Conservation (phyloP, 2,888 invertebrate genomes). For the Caradrina clavipalpis region DNA sequence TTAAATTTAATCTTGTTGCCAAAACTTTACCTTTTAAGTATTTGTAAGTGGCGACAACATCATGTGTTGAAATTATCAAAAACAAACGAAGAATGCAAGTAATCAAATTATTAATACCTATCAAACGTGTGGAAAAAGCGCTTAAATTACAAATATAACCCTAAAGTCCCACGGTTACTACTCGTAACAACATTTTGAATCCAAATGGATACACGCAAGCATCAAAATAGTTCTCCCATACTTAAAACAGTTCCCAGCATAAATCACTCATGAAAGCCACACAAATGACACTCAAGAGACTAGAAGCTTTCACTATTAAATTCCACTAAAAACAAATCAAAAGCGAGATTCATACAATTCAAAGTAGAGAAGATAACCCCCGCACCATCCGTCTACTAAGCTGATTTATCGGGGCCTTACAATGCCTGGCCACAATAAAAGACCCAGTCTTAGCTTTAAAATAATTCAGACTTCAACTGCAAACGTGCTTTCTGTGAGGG, state of each 20-base stretch:
- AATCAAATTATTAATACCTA: no score
- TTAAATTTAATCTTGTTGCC: no score
- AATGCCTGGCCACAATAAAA: conserved; percentile 82
- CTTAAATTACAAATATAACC: no score
- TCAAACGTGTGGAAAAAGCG: no score
- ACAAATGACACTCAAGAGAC: conserved; percentile 31
- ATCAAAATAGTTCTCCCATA: no score
- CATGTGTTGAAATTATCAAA: no score
- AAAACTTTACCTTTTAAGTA: no score
- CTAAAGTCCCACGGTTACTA: no score
- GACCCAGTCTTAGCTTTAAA: conserved; percentile 83
- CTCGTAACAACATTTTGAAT: no score
- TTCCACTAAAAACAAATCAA: conserved; percentile 48
- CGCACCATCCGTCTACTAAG: conserved; percentile 84
- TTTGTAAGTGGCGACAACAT: no score
- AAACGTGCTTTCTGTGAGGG: conserved; percentile 85
- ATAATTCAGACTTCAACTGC: conserved; percentile 85
- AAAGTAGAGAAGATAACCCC: conserved; percentile 80
- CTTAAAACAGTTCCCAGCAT: conserved; percentile 26
- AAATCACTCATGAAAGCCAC: conserved; percentile 28
- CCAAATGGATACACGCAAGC: no score
- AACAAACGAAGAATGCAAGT: no score
- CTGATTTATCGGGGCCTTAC: conserved; percentile 87
- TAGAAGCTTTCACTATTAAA: conserved; percentile 34
- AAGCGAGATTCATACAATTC: conserved; percentile 66